These are phyloP conservation scores for Peromyscus maniculatus DNA, from an alignment of 2,113 vertebrate species.

Conservation along the genomic window DNA sequence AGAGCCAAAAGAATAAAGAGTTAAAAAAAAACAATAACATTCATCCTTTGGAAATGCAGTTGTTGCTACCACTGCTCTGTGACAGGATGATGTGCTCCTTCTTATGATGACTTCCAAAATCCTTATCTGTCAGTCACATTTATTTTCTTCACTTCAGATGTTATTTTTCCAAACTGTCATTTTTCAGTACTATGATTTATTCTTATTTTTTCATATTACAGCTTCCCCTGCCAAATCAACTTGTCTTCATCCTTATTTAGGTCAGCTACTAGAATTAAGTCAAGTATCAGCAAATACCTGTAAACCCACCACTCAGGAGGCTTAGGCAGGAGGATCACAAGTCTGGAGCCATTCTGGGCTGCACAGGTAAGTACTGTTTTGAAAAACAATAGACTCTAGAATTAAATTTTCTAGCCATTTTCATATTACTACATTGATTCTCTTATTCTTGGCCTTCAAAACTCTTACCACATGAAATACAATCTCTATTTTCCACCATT, in stretches of 20 bases:
- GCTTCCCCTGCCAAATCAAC: neutral
- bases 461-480: neutral
- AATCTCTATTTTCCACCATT: neutral
- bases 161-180: neutral
- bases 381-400: neutral
- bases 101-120: neutral
- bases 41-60: neutral
- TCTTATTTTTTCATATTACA: neutral
- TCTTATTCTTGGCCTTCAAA: neutral
- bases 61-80: neutral
- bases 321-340: neutral
- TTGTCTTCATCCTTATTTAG: conserved; percentile 11
- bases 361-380: neutral
- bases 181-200: neutral
- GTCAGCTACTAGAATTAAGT: neutral
- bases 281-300: too few species aligned
- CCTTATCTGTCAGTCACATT: neutral
- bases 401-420: neutral
- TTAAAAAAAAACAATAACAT: too few species aligned
- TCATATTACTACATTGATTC: neutral
- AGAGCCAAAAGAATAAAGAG: too few species aligned
- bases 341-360: neutral
- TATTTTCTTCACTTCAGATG: neutral
- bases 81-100: neutral
- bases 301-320: neutral